Conservation (phyloP, 2,797 vertebrate genomes). For the Tangara arthus region DNA sequence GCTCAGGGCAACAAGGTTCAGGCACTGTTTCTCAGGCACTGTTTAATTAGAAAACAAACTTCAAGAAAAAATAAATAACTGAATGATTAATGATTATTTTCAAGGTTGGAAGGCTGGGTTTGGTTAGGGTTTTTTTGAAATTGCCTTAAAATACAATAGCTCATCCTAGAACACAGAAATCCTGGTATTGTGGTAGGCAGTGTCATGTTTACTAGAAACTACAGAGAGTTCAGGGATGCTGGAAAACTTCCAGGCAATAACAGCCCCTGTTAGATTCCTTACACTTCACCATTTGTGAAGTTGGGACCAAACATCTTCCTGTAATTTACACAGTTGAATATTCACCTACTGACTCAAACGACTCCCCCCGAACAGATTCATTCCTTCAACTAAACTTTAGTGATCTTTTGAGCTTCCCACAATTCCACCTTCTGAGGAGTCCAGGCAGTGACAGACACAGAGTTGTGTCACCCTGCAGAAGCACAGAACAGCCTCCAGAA, state of each 20-base stretch:
- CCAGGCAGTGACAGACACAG: background rate
- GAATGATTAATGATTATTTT: background rate
- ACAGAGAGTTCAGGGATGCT: background rate
- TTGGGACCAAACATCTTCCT: background rate
- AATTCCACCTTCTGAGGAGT: background rate
- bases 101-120: background rate
- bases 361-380: background rate
- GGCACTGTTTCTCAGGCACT: background rate
- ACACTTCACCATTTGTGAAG: background rate
- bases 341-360: background rate
- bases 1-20: background rate
- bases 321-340: background rate
- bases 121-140: background rate
- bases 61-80: background rate
- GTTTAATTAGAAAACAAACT: background rate
- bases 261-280: background rate
- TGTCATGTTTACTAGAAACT: background rate
- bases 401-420: background rate
- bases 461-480: background rate
- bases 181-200: background rate
- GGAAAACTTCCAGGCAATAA: background rate
- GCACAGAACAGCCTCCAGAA: background rate
- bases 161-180: background rate
- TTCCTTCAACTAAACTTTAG: background rate
- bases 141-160: background rate